Percentiles rank a stretch among this genome's conserved stretches.
These are phyloP conservation scores for Poeciliopsis prolifica DNA, from an alignment of 2,113 vertebrate genomes.

Conservation along the genomic window DNA sequence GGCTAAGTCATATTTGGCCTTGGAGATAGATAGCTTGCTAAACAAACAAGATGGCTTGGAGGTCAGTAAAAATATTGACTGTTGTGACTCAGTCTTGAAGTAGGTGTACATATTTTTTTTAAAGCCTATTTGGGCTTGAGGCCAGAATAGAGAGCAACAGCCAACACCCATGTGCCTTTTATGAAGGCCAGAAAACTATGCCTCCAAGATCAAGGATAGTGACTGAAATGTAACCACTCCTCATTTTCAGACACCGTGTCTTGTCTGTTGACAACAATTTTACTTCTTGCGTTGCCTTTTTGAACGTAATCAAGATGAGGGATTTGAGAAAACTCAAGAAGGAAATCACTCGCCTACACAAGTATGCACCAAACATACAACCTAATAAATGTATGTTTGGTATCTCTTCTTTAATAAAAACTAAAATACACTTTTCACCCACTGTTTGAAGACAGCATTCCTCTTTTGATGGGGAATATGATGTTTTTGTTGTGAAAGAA, in stretches of 20 bases:
- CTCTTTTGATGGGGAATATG: constrained; percentile 61
- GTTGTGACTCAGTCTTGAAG: too few species aligned
- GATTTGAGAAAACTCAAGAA: constrained; percentile 81
- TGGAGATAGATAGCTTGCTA: not conserved
- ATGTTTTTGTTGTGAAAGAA: constrained; percentile 67
- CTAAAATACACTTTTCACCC: not conserved
- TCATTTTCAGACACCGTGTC: constrained; percentile 49
- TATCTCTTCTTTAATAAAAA: not conserved
- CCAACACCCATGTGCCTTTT: not conserved
- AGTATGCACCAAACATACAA: constrained; percentile 26
- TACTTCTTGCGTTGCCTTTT: constrained; percentile 78
- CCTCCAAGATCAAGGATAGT: not conserved
- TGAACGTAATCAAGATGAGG: constrained; percentile 81
- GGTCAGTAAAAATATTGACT: not conserved
- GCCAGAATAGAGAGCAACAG: not conserved
- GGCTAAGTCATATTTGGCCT: not conserved
- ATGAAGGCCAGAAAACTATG: not conserved
- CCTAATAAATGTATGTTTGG: constrained; percentile 67
- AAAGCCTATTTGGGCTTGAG: not conserved
- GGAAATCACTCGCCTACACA: constrained; percentile 83
- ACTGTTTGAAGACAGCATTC: not conserved
- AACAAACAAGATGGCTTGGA: not conserved
- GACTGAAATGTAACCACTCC: not conserved
- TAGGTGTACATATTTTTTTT: not conserved
- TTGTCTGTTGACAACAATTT: constrained; percentile 73